Conservation (phyloP, 2,113 vertebrate species). For the Seriola rivoliana region DNA sequence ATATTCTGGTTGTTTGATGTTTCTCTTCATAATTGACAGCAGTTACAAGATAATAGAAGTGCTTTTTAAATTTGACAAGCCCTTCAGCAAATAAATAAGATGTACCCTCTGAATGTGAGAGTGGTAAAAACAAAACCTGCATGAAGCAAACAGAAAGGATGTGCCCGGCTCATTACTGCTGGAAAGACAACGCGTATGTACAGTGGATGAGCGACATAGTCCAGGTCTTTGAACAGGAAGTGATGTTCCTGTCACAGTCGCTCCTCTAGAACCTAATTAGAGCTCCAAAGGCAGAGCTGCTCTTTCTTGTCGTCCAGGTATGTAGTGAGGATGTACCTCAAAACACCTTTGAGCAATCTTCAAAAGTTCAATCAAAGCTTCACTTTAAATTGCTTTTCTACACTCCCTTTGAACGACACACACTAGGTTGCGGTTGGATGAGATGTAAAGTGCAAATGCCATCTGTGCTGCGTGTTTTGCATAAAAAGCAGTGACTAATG, state of each 20-base stretch:
- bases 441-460: conserved; percentile 29
- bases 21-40: conserved; percentile 60
- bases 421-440: conserved; percentile 20
- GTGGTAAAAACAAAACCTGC: conserved; percentile 25
- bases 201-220: conserved; percentile 49
- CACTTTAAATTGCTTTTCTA: conserved; percentile 45
- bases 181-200: conserved; percentile 1
- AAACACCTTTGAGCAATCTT: conserved; percentile 60
- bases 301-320: conserved; percentile 57
- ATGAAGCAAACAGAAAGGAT: conserved; percentile 29
- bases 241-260: conserved; percentile 56
- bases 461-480: conserved; percentile 12
- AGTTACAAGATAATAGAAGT: conserved; percentile 53
- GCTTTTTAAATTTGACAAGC: conserved; percentile 65
- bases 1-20: conserved; percentile 50
- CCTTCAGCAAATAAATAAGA: conserved; percentile 57
- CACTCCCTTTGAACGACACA: conserved; percentile 44
- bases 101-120: conserved; percentile 28
- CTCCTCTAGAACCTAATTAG: conserved; percentile 76
- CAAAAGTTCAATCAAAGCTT: conserved; percentile 58
- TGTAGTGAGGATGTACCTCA: conserved; percentile 35
- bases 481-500: conserved; percentile 31
- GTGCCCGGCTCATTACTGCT: conserved; percentile 64
- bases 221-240: conserved; percentile 68
- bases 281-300: conserved; percentile 53